Conservation (phyloP, 2,888 invertebrate genomes). For the Nomada flava region DNA sequence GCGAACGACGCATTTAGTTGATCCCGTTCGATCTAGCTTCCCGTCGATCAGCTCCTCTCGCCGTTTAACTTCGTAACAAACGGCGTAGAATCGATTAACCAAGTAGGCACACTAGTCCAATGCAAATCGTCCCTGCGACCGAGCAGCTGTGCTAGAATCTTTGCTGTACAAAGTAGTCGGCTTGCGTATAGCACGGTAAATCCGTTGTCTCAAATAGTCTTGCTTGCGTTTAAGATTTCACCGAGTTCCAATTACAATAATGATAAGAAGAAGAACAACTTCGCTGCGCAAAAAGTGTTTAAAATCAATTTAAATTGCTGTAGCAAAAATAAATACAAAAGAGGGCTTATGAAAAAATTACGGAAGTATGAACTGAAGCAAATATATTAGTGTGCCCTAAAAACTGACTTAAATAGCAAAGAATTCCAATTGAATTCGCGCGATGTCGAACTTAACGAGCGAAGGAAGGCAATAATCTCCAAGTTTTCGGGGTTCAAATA, state of each 20-base stretch:
- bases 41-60: not conserved
- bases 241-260: too few relatives aligned
- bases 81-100: slow-evolving; percentile 8
- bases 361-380: too few relatives aligned
- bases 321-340: too few relatives aligned
- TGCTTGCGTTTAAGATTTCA: too few relatives aligned
- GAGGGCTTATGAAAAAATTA: too few relatives aligned
- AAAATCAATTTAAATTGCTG: too few relatives aligned
- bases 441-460: not conserved
- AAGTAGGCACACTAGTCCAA: not conserved
- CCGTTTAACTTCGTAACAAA: not conserved
- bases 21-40: not conserved
- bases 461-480: not conserved
- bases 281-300: too few relatives aligned
- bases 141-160: slow-evolving; percentile 3
- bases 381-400: too few relatives aligned
- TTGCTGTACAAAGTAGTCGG: slow-evolving; percentile 7
- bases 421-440: too few relatives aligned
- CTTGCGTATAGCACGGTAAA: not conserved
- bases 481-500: not conserved
- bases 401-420: not conserved
- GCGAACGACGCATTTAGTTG: slow-evolving; percentile 6
- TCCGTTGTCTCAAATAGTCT: too few relatives aligned
- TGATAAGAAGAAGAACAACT: too few relatives aligned
- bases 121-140: not conserved